Conservation (phyloP, 2,113 vertebrate genomes). For the Rhinolophus sinicus region DNA sequence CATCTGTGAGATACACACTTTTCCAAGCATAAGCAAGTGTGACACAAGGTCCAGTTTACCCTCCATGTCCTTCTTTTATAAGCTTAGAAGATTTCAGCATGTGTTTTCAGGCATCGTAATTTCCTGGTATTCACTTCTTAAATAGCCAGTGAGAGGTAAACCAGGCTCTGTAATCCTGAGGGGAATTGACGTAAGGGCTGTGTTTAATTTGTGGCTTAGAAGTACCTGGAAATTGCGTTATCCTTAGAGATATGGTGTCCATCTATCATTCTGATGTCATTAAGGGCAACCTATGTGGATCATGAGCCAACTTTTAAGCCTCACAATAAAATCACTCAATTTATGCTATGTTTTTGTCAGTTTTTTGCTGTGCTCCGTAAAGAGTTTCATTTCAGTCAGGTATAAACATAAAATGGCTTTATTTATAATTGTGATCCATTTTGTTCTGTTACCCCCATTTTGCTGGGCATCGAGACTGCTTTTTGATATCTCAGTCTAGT, state of each 20-base stretch:
- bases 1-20: background rate
- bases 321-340: background rate
- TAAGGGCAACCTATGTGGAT: background rate
- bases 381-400: background rate
- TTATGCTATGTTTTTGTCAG: background rate
- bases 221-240: background rate
- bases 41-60: background rate
- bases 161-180: background rate
- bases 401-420: background rate
- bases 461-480: background rate
- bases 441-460: background rate
- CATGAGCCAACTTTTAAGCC: background rate
- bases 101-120: slow-evolving; percentile 41
- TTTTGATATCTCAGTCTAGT: background rate
- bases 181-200: background rate
- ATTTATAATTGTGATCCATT: background rate
- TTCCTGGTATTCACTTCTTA: slow-evolving; percentile 51
- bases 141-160: slow-evolving; percentile 47
- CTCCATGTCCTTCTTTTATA: background rate
- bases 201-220: slow-evolving; percentile 18
- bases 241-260: background rate
- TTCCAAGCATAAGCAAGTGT: background rate
- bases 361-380: background rate
- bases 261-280: background rate
- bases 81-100: slow-evolving; percentile 32